Base-by-base conservation (phyloP, 2,888 invertebrate genomes). In the Sarcophaga carnaria region DNA sequence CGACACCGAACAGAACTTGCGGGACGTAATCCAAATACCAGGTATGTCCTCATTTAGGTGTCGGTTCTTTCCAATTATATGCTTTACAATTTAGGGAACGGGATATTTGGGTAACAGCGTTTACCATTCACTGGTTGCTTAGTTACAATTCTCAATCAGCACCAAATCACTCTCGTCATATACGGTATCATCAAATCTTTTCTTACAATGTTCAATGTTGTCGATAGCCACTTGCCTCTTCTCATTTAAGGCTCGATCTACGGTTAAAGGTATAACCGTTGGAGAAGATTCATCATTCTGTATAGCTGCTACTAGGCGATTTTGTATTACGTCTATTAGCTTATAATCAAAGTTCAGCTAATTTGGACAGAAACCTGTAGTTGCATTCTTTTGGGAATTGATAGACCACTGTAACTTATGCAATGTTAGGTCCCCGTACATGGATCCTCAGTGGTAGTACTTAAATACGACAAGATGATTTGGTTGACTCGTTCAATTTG, bases 41-140 rank as follows among this genome's bases (percentile, higher is more conserved):
- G 49, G 49, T 49, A 87, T 88, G 80, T 88, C 87, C 81, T 86
- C 86, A 22, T 85, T 70, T 12, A 88, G 14, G 60, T 88, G 88
- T 3, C 88, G 67, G 54, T 88, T 86, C 12, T 88, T 88, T n/a
- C 63, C 80, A 17, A 88, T 49, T 45, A 78, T 84, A 22, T 77
- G 70, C 2, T 77, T 14, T 14, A 87, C 70, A 4, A 49, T 49
- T 11, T 49, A 49, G 49, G 49, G 49, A 49, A 2, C 12, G 49
- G 11, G 0, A 49, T 49, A 87, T 25, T 84, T 85, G 0, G 80
- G 83, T 20, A 87, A 69, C 12, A 89, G 72, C 63, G 85, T 88
- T 12, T 84, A 89, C 20, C 85, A 88, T 14, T 87, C 85, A 3
- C 87, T 86, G 12, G 85, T 88, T n/a, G 85, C 54, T 2, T 70